Conservation (phyloP, 2,113 vertebrate genomes). For the Odontesthes bonariensis region DNA sequence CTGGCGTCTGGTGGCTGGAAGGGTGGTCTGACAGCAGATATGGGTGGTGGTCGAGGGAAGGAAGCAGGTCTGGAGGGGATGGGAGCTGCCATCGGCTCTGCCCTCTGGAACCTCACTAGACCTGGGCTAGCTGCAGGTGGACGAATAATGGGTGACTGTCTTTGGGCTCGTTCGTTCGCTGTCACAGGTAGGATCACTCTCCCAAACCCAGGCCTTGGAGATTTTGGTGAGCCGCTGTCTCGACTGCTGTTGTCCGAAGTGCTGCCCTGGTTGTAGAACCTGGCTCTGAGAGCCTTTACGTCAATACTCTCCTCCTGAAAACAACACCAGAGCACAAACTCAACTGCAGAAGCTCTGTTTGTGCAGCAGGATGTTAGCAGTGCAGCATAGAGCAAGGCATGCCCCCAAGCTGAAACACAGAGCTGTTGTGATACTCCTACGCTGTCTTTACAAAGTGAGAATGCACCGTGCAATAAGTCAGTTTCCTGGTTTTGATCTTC, state of each 20-base stretch:
- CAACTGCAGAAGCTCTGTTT: constrained; percentile 34
- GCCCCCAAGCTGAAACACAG: constrained; percentile 23
- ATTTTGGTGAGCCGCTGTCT: constrained; percentile 62
- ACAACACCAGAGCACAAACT: constrained; percentile 42
- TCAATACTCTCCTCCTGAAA: constrained; percentile 79
- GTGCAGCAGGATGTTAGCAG: constrained; percentile 70
- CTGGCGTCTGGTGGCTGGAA: constrained; percentile 10
- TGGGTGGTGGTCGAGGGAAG: constrained; percentile 48
- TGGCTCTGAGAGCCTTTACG: constrained; percentile 80
- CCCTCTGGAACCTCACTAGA: constrained; percentile 23
- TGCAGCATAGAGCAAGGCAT: constrained; percentile 42
- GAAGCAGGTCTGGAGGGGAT: constrained; percentile 8
- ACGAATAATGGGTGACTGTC: constrained; percentile 28
- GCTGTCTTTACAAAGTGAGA: constrained; percentile 23
- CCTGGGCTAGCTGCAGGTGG: constrained; percentile 27
- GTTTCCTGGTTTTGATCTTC: constrained; percentile 59
- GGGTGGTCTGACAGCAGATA: constrained; percentile 14
- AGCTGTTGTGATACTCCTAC: constrained; percentile 3
- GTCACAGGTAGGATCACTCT: constrained; percentile 17
- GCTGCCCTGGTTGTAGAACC: constrained; percentile 66
- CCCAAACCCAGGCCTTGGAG: constrained; percentile 52
- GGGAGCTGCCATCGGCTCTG: constrained; percentile 22
- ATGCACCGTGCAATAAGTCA: constrained; percentile 7
- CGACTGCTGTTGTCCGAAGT: constrained; percentile 53
- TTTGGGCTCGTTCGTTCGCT: constrained; percentile 37